phyloP scores from a whole-genome alignment of 1,140 invertebrate species.

The Lasioglossum baleicum region DNA sequence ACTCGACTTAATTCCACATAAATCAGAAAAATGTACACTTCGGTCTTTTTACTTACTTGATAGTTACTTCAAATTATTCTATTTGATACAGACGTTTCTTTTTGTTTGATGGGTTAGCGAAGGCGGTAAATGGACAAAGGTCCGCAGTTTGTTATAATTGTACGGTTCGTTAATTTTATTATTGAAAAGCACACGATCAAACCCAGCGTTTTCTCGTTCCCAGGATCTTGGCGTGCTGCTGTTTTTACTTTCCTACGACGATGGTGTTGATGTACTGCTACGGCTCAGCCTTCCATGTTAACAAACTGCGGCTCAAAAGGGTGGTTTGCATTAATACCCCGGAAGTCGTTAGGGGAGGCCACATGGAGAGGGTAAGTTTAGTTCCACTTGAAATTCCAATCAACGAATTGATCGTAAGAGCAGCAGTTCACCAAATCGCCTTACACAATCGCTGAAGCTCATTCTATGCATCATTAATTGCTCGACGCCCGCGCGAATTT shows the following conservation, averaged over 20 bases:
- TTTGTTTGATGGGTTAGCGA: no score
- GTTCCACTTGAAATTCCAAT: constrained; percentile 31
- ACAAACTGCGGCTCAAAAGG: constrained; percentile 86
- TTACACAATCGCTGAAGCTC: not conserved
- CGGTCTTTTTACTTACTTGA: no score
- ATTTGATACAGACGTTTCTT: no score
- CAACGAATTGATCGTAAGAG: constrained; percentile 19
- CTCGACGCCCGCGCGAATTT: not conserved
- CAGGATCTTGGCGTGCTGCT: constrained; percentile 90
- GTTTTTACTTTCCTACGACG: constrained; percentile 92
- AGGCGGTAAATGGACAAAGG: no score
- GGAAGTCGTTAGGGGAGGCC: constrained; percentile 78
- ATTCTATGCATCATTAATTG: not conserved
- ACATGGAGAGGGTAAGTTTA: constrained; percentile 81
- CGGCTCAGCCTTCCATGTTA: constrained; percentile 92
- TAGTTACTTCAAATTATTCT: no score
- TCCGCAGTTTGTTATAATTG: no score
- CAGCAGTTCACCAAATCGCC: not conserved
- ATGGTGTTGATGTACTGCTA: constrained; percentile 95
- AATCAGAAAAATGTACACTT: no score
- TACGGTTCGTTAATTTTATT: no score
- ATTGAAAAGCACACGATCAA: not conserved
- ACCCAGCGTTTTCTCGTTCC: constrained; percentile 41
- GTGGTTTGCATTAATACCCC: constrained; percentile 78
- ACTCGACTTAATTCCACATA: no score